A percentile compares a stretch with the other conserved stretches of the same genome.
Evolutionary conservation across 2,888 invertebrate species (phyloP).

Genomic region (Agrypnus murinus): DNA sequence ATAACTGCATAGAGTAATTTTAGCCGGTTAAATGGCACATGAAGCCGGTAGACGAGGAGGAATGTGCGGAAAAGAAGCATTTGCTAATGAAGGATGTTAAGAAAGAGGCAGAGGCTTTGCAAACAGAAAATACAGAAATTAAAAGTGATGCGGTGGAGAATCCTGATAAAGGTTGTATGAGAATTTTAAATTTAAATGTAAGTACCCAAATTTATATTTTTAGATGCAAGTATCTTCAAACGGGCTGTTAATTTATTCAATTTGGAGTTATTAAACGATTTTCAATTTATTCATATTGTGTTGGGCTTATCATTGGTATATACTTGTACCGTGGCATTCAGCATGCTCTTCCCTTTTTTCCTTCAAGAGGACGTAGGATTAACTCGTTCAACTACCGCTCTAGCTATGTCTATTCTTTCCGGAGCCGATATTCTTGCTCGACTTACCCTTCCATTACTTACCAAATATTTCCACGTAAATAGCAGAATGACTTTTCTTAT

Average conservation of each 20-base stretch:
- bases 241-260: constrained; percentile 74
- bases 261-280: constrained; percentile 77
- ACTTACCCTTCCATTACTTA: constrained; percentile 77
- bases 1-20: constrained; percentile 62
- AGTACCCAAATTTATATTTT: neutral
- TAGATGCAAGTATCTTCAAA: constrained; percentile 46
- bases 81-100: constrained; percentile 31
- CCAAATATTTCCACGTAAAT: constrained; percentile 76
- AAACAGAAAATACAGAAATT: neutral
- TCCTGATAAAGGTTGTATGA: neutral
- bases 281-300: constrained; percentile 79
- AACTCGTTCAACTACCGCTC: constrained; percentile 75
- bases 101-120: neutral
- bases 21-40: constrained; percentile 77
- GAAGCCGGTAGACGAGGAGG: constrained; percentile 59
- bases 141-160: neutral
- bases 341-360: constrained; percentile 81
- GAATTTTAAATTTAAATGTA: neutral
- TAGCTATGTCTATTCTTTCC: constrained; percentile 82
- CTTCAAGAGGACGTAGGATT: constrained; percentile 72
- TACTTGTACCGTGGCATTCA: constrained; percentile 81
- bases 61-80: constrained; percentile 30
- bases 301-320: constrained; percentile 80
- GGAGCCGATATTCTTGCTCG: constrained; percentile 80
- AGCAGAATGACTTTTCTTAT: constrained; percentile 78